Percentiles rank a stretch among this genome's conserved stretches.
Evolutionary conservation across 1,140 invertebrate species (phyloP).

Genomic region (Heterodera schachtii): DNA sequence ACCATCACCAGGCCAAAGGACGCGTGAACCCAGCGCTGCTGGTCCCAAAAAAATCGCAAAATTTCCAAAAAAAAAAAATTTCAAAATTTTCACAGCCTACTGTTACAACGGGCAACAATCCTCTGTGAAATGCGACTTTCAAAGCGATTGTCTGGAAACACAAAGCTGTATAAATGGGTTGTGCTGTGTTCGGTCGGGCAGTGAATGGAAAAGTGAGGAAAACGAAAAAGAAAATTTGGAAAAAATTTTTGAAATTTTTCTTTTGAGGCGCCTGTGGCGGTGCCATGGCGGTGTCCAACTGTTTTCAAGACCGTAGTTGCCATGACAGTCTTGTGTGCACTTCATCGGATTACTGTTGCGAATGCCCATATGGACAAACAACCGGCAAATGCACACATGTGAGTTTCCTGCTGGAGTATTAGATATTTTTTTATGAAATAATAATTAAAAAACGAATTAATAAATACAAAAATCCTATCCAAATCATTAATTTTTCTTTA

Average conservation of each 20-base stretch:
- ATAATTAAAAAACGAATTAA: too few relatives aligned
- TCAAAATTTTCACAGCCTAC: constrained; percentile 16
- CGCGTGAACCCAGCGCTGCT: not conserved
- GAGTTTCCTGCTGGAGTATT: too few relatives aligned
- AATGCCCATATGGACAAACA: constrained; percentile 36
- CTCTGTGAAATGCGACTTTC: not conserved
- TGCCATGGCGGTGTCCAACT: constrained; percentile 31
- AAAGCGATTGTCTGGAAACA: constrained; percentile 9
- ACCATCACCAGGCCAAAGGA: not conserved
- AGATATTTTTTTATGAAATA: too few relatives aligned
- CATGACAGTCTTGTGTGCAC: constrained; percentile 27
- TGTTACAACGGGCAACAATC: constrained; percentile 36
- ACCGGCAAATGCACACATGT: constrained; percentile 26
- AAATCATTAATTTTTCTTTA: too few relatives aligned
- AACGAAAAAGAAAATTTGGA: not conserved
- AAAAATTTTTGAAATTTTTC: constrained; percentile 4
- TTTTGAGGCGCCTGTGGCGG: constrained; percentile 29
- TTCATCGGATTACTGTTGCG: constrained; percentile 37
- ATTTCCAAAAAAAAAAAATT: not conserved
- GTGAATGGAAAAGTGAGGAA: constrained; percentile 34
- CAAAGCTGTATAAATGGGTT: constrained; percentile 37
- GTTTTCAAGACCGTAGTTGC: constrained; percentile 27
- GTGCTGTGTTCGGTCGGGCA: constrained; percentile 32
- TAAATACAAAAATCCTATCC: too few relatives aligned
- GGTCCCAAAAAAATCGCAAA: not conserved